A percentile compares a stretch with the other conserved stretches of the same genome.
phyloP scores from a whole-genome alignment of 2,797 vertebrate species.

The Syngnathus rostellatus region DNA sequence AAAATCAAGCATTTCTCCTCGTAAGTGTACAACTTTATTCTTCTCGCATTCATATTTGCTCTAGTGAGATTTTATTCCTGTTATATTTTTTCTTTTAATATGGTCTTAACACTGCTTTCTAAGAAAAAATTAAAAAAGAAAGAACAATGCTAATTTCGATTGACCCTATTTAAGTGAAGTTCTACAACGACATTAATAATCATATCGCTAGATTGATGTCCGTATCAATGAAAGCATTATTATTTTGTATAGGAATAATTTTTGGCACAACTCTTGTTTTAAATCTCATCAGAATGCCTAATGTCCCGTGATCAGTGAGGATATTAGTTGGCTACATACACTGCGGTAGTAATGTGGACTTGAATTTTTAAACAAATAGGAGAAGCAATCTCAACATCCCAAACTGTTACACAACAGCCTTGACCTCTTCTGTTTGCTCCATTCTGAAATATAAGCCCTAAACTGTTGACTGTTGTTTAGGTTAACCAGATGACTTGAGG shows the following conservation, averaged over 20 bases:
- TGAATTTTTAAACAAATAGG: constrained; percentile 27
- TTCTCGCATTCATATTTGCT: no score
- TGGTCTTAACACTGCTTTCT: no score
- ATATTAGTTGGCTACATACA: background rate
- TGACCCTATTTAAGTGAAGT: background rate
- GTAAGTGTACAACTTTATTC: no score
- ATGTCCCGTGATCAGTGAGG: constrained; percentile 12
- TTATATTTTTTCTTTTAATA: no score
- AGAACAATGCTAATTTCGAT: no score
- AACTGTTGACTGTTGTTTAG: constrained; percentile 19
- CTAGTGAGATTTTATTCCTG: no score
- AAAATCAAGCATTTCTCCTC: no score
- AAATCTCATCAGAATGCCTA: background rate
- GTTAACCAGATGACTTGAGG: constrained; percentile 24
- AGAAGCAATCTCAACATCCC: constrained; percentile 30
- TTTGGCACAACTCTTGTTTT: background rate
- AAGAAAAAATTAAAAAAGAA: no score
- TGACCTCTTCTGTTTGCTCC: constrained; percentile 16
- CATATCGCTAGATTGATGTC: background rate
- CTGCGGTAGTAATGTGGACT: constrained; percentile 1
- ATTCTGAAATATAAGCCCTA: constrained; percentile 18
- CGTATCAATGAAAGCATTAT: background rate
- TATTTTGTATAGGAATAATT: background rate
- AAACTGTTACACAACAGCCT: constrained; percentile 29
- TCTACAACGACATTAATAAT: background rate